Percentiles rank a stretch among this genome's conserved stretches.
phyloP scores from a whole-genome alignment of 2,888 invertebrate genomes.

The Drosophila diplacantha region DNA sequence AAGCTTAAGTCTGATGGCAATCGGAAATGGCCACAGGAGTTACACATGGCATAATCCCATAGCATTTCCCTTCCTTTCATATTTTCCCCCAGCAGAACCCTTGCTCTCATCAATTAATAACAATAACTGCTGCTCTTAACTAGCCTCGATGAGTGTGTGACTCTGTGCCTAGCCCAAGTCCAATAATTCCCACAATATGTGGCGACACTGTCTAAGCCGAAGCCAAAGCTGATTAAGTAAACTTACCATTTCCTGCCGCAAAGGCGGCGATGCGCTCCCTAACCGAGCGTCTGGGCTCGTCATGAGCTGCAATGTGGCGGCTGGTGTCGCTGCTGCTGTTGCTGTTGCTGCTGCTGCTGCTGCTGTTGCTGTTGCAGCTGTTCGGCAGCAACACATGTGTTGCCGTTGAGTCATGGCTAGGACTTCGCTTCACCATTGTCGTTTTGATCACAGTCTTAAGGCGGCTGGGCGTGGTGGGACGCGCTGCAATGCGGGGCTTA shows the following conservation, averaged over 20 bases:
- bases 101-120: slow-evolving; percentile 58
- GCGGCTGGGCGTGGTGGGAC: slow-evolving; percentile 73
- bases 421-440: slow-evolving; percentile 76
- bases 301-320: slow-evolving; percentile 40
- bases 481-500: slow-evolving; percentile 66
- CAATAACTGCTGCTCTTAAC: slow-evolving; percentile 53
- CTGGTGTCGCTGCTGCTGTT: slow-evolving; percentile 29
- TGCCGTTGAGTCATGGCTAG: slow-evolving; percentile 73
- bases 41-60: neutral
- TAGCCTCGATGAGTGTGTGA: slow-evolving; percentile 54
- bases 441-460: slow-evolving; percentile 77
- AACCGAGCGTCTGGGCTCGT: slow-evolving; percentile 65
- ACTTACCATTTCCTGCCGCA: slow-evolving; percentile 75
- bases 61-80: slow-evolving; percentile 3
- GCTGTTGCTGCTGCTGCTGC: slow-evolving; percentile 22
- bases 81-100: slow-evolving; percentile 1
- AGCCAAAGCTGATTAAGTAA: slow-evolving; percentile 67
- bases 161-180: slow-evolving; percentile 23
- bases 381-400: slow-evolving; percentile 57
- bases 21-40: neutral
- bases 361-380: slow-evolving; percentile 51
- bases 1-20: neutral
- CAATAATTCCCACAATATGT: slow-evolving; percentile 55
- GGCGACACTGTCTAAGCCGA: slow-evolving; percentile 42
- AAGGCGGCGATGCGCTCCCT: slow-evolving; percentile 75